These are phyloP conservation scores for Cyclophora albipunctata DNA, from an alignment of 2,888 invertebrate genomes.

Conservation along the genomic window DNA sequence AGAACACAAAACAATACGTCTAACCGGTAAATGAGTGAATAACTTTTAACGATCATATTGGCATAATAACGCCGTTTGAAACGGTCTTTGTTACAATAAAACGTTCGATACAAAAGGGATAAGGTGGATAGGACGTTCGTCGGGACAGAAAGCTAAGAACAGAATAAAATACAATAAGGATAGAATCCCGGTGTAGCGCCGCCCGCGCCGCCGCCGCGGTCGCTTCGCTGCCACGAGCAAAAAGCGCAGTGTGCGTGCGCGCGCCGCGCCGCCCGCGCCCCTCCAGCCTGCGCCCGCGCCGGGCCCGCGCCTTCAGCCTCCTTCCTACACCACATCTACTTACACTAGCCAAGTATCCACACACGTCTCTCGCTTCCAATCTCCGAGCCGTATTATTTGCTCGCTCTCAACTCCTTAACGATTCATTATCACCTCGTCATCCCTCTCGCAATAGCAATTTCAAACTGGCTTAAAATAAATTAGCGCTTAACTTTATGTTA, in stretches of 20 bases:
- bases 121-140: slow-evolving; percentile 46
- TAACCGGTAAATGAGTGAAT: slow-evolving; percentile 31
- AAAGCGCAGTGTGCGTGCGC: slow-evolving; percentile 11
- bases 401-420: too few relatives aligned
- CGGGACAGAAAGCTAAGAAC: slow-evolving; percentile 55
- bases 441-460: too few relatives aligned
- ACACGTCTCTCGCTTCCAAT: too few relatives aligned
- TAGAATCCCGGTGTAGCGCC: slow-evolving; percentile 45
- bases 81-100: slow-evolving; percentile 38
- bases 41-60: slow-evolving; percentile 54
- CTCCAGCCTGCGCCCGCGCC: slow-evolving; percentile 4
- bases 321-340: neutral
- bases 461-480: too few relatives aligned
- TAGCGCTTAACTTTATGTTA: neutral
- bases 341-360: neutral
- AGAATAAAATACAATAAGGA: slow-evolving; percentile 66
- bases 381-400: too few relatives aligned
- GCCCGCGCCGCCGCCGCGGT: slow-evolving; percentile 32
- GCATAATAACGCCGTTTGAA: slow-evolving; percentile 36
- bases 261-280: slow-evolving; percentile 9
- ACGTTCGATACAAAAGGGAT: slow-evolving; percentile 32
- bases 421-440: too few relatives aligned
- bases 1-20: slow-evolving; percentile 45
- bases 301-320: neutral
- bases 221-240: slow-evolving; percentile 35